Percentiles rank a stretch among this genome's conserved stretches.
These are phyloP conservation scores for Thalpophila matura DNA, from an alignment of 2,888 invertebrate species.

Conservation along the genomic window DNA sequence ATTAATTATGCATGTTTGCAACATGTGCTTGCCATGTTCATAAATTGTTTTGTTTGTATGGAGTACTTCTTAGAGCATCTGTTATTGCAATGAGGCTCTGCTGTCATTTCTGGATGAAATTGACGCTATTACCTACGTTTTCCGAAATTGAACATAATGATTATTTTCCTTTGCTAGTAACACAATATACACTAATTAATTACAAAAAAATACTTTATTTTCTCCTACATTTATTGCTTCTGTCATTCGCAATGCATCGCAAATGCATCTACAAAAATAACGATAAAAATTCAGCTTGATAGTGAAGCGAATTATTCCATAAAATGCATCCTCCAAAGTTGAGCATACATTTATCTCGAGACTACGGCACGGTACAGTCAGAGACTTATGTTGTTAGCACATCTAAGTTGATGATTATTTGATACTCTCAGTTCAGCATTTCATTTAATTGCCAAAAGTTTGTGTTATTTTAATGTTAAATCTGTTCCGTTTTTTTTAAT, in stretches of 20 bases:
- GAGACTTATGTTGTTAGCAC: too few relatives aligned
- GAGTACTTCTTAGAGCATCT: not conserved
- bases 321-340: conserved; percentile 39
- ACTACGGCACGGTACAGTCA: conserved; percentile 10
- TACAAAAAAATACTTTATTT: too few relatives aligned
- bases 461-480: too few relatives aligned
- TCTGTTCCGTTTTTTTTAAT: too few relatives aligned
- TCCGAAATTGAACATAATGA: too few relatives aligned
- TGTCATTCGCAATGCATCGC: too few relatives aligned
- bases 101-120: conserved; percentile 11
- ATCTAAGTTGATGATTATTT: too few relatives aligned
- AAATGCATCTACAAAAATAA: not conserved
- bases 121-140: too few relatives aligned
- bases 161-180: not conserved
- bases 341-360: conserved; percentile 50
- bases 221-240: not conserved
- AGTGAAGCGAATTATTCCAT: conserved; percentile 19
- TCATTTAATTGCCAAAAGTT: too few relatives aligned
- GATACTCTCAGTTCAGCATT: too few relatives aligned
- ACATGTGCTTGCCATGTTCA: not conserved
- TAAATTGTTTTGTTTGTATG: conserved; percentile 17
- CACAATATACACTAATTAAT: too few relatives aligned
- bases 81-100: not conserved
- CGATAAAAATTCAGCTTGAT: conserved; percentile 12
- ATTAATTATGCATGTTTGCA: not conserved